These are phyloP conservation scores for Acrobasis consociella DNA, from an alignment of 2,888 invertebrate species.

Conservation along the genomic window DNA sequence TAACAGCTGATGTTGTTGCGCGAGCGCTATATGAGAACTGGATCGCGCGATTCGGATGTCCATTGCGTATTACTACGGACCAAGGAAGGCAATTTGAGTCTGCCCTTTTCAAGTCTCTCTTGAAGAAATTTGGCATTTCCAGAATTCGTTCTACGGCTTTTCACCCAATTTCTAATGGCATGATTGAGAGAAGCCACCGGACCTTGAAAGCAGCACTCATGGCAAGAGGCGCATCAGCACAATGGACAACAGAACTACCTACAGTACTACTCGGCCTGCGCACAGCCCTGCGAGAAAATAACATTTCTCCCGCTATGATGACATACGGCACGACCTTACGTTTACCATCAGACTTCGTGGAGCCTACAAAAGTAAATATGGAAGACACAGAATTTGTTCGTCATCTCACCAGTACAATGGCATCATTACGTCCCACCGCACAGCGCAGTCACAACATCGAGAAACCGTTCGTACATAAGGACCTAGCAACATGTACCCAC, in stretches of 20 bases:
- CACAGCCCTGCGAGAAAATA: conserved; percentile 1
- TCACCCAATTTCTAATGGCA: conserved; percentile 37
- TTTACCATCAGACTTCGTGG: conserved; percentile 33
- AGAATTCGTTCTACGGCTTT: conserved; percentile 28
- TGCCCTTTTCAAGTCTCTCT: conserved; percentile 38
- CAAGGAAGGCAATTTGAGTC: conserved; percentile 46
- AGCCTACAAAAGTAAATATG: conserved; percentile 18
- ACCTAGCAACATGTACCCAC: conserved; percentile 23
- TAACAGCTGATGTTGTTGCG: conserved; percentile 37
- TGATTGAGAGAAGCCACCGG: conserved; percentile 36
- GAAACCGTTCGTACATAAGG: conserved; percentile 23
- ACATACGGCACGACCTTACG: conserved; percentile 30
- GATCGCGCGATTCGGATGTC: conserved; percentile 34
- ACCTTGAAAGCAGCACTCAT: conserved; percentile 36
- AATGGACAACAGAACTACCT: conserved; percentile 39
- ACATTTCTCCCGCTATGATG: conserved; percentile 21
- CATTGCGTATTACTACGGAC: conserved; percentile 42
- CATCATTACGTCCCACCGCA: conserved; percentile 9
- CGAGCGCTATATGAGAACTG: conserved; percentile 30
- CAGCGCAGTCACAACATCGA: not conserved
- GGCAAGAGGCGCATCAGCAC: conserved; percentile 26
- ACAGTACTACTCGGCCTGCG: conserved; percentile 33
- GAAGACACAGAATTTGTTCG: conserved; percentile 27
- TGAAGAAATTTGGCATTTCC: conserved; percentile 28
- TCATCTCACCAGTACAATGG: conserved; percentile 21